Base-by-base conservation (phyloP, 2,888 invertebrate species). In the Axea sp. region DNA sequence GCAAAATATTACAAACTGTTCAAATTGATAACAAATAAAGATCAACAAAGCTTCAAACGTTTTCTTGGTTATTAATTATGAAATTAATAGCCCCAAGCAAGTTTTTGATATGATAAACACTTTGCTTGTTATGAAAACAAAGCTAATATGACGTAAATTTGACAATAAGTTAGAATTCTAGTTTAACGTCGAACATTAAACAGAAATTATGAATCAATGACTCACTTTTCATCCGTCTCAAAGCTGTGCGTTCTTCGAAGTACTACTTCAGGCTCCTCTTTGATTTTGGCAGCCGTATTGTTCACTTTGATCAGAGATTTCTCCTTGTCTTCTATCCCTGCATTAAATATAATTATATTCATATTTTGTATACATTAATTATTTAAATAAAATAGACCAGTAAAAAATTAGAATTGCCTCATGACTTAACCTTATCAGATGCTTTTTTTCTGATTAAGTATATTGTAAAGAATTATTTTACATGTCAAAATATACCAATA, bases 161-260 rank as follows among this genome's bases (percentile, higher is more conserved):
- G n/a, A 65, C 15, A 17, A 22, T 43, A 30, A 31, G 11, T n/a
- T 11, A 26, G 45, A 64, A 26, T 45, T 17, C 4, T 15, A 14
- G 9, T 19, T 47, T 7, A 26, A 28, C 9, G 22, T 31, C 4
- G 26, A 47, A 33, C n/a, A n/a, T 43, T 26, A 14, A n/a, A 0
- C 3, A 4, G 14, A 5, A 7, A 49, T 9, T 14, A 26, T 19
- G 1, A 37, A 33, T 1, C 2, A 51, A 11, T 14, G 9, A 93
- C 94, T 92, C 90, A 96, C 96, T 93, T 94, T 89, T 94, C 94
- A 87, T 96, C 95, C 83, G 94, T 93, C 88, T 95, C 95, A 86
- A 95, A 95, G 89, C 95, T 96, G 86, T 95, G 94, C 37, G 95
- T 94, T 87, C 95, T 91, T 87, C 95, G 91, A 72, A 96, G 89